A percentile compares a stretch with the other conserved stretches of the same genome.
Evolutionary conservation across 1,140 invertebrate species (phyloP).

Genomic region (Drosophila ercepeae): DNA sequence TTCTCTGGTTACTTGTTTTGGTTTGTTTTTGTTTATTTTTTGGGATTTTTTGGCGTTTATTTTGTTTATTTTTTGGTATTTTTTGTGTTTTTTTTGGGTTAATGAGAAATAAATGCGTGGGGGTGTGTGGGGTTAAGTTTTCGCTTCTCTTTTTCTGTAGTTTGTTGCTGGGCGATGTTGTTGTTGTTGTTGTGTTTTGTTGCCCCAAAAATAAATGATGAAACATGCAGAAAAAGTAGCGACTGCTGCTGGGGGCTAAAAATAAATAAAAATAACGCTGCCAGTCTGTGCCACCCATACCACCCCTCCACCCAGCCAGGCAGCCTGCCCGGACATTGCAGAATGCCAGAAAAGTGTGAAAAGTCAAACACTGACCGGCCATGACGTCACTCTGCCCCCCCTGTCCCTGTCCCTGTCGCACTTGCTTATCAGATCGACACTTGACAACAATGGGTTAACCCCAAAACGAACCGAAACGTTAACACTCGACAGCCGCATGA

Average conservation of each 20-base stretch:
- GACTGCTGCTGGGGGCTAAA: conserved; percentile 59
- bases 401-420: too few species aligned
- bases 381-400: conserved; percentile 44
- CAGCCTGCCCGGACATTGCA: conserved; percentile 8
- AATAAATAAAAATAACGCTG: conserved; percentile 39
- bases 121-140: conserved; percentile 26
- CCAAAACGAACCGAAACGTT: conserved; percentile 2
- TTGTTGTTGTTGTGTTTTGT: conserved; percentile 36
- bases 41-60: conserved; percentile 4
- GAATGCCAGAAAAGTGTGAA: conserved; percentile 17
- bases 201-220: conserved; percentile 74
- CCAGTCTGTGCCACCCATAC: neutral
- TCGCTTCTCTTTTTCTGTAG: neutral
- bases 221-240: conserved; percentile 46
- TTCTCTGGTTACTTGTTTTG: neutral
- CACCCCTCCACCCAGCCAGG: neutral
- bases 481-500: conserved; percentile 29
- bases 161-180: neutral
- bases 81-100: neutral
- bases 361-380: conserved; percentile 14
- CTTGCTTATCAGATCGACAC: conserved; percentile 12
- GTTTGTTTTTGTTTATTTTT: neutral
- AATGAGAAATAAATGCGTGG: too few species aligned
- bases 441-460: conserved; percentile 41
- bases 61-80: neutral